phyloP scores from a whole-genome alignment of 2,797 vertebrate genomes.

The Gallinago stenura region DNA sequence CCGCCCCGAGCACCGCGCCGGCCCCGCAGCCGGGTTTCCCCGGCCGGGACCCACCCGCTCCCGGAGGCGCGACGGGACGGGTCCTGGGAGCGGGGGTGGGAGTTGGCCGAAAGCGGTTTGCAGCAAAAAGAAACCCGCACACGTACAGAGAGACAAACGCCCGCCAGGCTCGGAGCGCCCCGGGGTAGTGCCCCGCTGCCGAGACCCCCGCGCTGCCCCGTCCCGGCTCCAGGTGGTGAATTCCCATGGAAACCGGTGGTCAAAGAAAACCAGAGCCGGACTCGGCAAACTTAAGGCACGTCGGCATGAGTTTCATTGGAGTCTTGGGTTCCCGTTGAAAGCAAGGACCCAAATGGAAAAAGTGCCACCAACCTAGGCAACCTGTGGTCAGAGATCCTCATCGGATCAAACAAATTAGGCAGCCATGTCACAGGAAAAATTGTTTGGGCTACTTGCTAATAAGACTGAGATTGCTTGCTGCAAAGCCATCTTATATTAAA shows the following conservation, averaged over 20 bases:
- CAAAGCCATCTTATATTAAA: neutral
- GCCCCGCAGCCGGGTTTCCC: neutral
- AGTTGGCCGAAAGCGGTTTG: neutral
- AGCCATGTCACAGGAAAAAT: neutral
- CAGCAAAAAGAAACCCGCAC: too few relatives aligned
- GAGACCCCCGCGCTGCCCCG: neutral
- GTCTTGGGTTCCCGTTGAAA: neutral
- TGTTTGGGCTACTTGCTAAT: neutral
- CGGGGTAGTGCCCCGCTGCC: neutral
- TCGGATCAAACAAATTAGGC: neutral
- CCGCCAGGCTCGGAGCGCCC: neutral
- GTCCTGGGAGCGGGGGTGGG: neutral
- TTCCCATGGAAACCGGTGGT: fast-evolving
- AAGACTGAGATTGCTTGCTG: neutral
- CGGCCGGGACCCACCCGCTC: neutral
- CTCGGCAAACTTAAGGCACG: neutral
- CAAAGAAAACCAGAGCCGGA: fast-evolving
- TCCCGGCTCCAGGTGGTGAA: neutral
- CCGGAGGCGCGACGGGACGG: neutral
- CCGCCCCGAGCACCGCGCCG: conserved; percentile 58
- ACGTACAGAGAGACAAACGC: too few relatives aligned
- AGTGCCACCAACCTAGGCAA: neutral
- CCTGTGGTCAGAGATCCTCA: neutral
- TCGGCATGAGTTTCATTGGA: neutral
- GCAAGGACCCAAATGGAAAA: neutral